Base-by-base conservation (phyloP, 1,140 invertebrate species). In the Hycleus phaleratus region DNA sequence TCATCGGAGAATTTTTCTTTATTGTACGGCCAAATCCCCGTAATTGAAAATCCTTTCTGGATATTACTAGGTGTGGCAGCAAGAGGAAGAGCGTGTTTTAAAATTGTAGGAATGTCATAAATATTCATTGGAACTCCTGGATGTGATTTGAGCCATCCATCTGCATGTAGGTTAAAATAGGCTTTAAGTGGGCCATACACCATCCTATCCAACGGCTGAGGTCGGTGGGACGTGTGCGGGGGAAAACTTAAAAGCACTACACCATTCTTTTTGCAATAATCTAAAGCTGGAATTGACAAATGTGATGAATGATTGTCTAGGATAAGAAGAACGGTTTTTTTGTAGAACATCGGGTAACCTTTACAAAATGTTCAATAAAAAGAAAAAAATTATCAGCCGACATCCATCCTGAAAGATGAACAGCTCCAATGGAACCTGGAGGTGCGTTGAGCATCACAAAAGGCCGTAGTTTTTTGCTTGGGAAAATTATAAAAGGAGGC, bases 281-380 rank as follows among this genome's bases (percentile, higher is more conserved):
- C 51, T 9, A 74, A 64, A 44, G 59, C 64, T 39, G 67, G 56
- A 8, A 73, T 25, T 1, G 64, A 64, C 38, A 67, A 55, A 46
- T 74, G 68, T 5, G 71, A 72, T 38, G 69, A 68, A 55, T 78
- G 75, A 57, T 77, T 77, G 65, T 78, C 74, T 25, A 63, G 8
- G 2, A 66, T 26, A 44, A 32, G 26, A 32, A 32, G 26, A 32
- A 32, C 26, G 26, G 26, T 32, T 32, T 32, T 32, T 32, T 32
- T 32, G 26, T 56, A 75, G 74, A 49, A 73, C 73, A 63, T 76
- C 72, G 4, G 68, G 53, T 8, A 74, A 52, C 0, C 75, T 51
- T n/a, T 60, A 53, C 62, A n/a, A 59, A 48, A 53, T 75, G 73
- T 43, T 73, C 25, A 1, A 73, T 59, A 50, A 70, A 74, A 51